phyloP scores from a whole-genome alignment of 2,888 invertebrate genomes.

The Aproaerema taeniolella region DNA sequence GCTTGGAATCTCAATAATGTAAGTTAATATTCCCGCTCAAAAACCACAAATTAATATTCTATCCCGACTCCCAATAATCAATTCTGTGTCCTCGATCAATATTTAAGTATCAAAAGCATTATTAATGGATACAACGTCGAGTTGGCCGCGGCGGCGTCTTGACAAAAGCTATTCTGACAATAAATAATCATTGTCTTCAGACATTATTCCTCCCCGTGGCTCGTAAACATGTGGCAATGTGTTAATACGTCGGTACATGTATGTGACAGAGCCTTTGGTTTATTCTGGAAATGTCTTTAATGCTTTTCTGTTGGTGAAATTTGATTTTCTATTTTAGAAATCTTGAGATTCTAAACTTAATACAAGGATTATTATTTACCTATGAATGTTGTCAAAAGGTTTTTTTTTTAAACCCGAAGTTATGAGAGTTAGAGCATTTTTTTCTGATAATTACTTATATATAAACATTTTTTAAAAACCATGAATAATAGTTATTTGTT shows the following conservation, averaged over 20 bases:
- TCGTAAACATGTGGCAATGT: constrained; percentile 55
- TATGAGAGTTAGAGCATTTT: no score
- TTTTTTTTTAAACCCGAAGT: no score
- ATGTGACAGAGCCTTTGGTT: constrained; percentile 28
- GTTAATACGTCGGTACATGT: constrained; percentile 47
- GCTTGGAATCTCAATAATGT: constrained; percentile 20
- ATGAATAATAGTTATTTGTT: no score
- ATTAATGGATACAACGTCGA: constrained; percentile 42
- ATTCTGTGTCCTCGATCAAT: constrained; percentile 39
- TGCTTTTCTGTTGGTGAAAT: no score
- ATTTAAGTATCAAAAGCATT: constrained; percentile 40
- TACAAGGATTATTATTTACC: no score
- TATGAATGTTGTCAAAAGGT: no score
- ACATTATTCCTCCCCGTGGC: constrained; percentile 52
- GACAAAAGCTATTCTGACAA: constrained; percentile 51
- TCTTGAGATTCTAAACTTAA: no score
- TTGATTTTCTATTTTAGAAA: no score
- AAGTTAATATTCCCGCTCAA: constrained; percentile 20
- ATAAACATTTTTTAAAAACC: no score
- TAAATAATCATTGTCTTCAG: constrained; percentile 59
- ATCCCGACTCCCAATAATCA: constrained; percentile 29
- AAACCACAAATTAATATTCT: constrained; percentile 29
- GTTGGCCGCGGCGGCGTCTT: constrained; percentile 36
- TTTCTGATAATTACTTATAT: no score
- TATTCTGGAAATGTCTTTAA: no score